These are phyloP conservation scores for Drepana falcataria DNA, from an alignment of 2,888 invertebrate genomes.

Conservation along the genomic window DNA sequence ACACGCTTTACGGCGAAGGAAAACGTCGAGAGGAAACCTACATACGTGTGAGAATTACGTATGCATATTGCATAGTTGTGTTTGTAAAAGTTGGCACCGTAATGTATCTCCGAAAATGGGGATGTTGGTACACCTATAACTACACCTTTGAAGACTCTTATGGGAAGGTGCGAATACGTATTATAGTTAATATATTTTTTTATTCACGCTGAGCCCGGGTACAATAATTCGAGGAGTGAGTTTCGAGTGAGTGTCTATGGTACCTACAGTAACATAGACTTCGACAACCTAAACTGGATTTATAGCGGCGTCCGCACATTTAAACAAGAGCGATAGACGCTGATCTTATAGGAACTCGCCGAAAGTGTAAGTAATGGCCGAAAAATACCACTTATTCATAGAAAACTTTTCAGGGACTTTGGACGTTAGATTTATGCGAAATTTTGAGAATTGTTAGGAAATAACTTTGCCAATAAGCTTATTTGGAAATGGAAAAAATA, in stretches of 20 bases:
- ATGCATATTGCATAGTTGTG: too few species aligned
- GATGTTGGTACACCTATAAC: too few species aligned
- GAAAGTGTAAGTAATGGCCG: background rate
- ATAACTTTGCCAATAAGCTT: background rate
- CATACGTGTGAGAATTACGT: too few species aligned
- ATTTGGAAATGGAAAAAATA: too few species aligned
- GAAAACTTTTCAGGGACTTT: background rate
- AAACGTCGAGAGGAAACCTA: too few species aligned
- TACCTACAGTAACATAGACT: background rate
- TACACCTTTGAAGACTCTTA: too few species aligned
- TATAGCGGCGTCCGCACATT: slow-evolving; percentile 11
- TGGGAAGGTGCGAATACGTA: too few species aligned
- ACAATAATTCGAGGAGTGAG: background rate
- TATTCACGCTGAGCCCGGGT: too few species aligned
- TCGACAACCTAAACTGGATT: slow-evolving; percentile 6
- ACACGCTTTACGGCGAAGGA: too few species aligned
- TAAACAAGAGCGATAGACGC: slow-evolving; percentile 14
- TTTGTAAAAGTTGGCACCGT: too few species aligned
- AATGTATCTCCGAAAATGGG: too few species aligned
- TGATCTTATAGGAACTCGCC: background rate
- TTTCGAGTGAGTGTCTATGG: background rate
- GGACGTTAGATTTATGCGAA: slow-evolving; percentile 11
- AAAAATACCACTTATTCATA: slow-evolving; percentile 1
- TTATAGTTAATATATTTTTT: too few species aligned
- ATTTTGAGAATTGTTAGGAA: background rate